Percentiles rank a stretch among this genome's conserved stretches.
phyloP scores from a whole-genome alignment of 2,797 vertebrate species.

The Orestias chungarensis region DNA sequence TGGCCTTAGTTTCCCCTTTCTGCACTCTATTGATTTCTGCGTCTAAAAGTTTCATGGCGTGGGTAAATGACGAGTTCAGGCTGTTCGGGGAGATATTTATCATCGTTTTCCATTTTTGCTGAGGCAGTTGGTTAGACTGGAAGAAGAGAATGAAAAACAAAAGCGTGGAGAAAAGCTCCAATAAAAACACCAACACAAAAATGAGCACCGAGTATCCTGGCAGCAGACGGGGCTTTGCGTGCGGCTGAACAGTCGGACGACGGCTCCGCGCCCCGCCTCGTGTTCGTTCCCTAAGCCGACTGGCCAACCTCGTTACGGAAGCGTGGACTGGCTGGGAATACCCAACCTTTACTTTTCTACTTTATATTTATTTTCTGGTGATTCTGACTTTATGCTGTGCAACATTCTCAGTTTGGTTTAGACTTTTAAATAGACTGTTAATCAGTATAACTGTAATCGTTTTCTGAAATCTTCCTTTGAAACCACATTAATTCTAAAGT shows the following conservation, averaged over 20 bases:
- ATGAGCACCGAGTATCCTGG: constrained; percentile 66
- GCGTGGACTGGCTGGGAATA: constrained; percentile 50
- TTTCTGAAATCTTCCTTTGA: constrained; percentile 11
- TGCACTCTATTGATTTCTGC: constrained; percentile 96
- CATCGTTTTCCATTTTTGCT: constrained; percentile 87
- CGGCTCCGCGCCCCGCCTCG: constrained; percentile 36
- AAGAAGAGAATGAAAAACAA: constrained; percentile 14
- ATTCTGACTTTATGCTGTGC: constrained; percentile 32
- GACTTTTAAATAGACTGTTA: not conserved
- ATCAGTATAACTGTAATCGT: constrained; percentile 17
- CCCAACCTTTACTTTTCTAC: constrained; percentile 70
- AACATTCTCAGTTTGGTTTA: constrained; percentile 18
- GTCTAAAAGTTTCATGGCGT: constrained; percentile 93
- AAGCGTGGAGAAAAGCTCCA: constrained; percentile 40
- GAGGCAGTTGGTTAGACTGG: constrained; percentile 33
- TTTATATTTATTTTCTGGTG: constrained; percentile 55
- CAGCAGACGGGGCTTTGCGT: constrained; percentile 51
- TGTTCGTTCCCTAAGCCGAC: not conserved
- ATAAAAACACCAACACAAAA: constrained; percentile 47
- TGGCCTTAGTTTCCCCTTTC: constrained; percentile 94
- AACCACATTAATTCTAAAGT: constrained; percentile 10
- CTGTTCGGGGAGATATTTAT: constrained; percentile 96
- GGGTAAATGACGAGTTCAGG: constrained; percentile 94
- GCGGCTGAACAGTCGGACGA: constrained; percentile 42
- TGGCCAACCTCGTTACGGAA: constrained; percentile 16